Evolutionary conservation across 2,113 vertebrate genomes (phyloP).

Genomic region (Mesembrinibis cayennensis): DNA sequence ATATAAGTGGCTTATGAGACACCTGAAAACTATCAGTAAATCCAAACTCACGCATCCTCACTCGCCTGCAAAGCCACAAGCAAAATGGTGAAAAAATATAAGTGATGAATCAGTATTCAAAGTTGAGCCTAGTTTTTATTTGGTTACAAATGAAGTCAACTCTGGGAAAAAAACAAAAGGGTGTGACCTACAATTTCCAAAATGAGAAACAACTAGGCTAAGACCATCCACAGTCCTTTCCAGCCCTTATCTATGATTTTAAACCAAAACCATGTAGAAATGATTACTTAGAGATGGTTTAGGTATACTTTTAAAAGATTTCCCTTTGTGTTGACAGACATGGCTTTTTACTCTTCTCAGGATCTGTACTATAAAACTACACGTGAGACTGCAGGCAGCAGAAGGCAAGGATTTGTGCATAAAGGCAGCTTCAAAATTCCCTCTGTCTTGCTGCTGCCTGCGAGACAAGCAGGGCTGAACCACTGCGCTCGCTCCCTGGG

Average conservation of each 20-base stretch:
- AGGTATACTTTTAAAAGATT: background rate
- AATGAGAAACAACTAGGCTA: background rate
- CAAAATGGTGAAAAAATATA: background rate
- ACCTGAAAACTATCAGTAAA: background rate
- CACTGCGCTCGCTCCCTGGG: rapidly evolving
- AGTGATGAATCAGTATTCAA: background rate
- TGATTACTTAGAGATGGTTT: background rate
- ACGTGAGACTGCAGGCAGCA: no score
- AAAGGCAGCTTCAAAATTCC: background rate
- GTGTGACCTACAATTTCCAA: background rate
- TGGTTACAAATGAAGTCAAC: background rate
- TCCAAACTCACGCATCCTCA: background rate
- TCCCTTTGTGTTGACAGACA: background rate
- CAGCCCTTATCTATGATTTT: background rate
- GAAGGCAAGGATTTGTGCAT: background rate
- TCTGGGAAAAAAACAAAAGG: background rate
- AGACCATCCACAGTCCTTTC: background rate
- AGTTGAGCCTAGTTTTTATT: background rate
- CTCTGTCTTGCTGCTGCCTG: background rate
- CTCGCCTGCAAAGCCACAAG: background rate
- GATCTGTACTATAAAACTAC: background rate
- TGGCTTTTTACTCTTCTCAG: background rate
- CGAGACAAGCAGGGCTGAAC: background rate
- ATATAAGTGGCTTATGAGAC: background rate
- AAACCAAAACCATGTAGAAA: background rate